A percentile compares a stretch with the other conserved stretches of the same genome.
Evolutionary conservation across 2,113 vertebrate species (phyloP).

Genomic region (Strix uralensis): DNA sequence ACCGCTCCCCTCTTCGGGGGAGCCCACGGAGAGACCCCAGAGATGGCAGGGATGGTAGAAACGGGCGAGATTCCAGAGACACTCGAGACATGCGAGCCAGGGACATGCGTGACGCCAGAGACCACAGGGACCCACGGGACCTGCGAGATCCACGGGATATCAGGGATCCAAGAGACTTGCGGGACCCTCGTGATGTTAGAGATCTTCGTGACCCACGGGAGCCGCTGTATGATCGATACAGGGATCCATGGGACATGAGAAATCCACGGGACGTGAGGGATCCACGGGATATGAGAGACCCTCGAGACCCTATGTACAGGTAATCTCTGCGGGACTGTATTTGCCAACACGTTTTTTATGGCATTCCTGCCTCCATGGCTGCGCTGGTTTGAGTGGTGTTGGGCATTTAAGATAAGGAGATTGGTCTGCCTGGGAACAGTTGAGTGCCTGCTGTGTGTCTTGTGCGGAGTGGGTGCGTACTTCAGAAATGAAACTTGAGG

Average conservation of each 20-base stretch:
- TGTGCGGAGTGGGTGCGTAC: background rate
- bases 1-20: slow-evolving; percentile 79
- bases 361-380: background rate
- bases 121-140: slow-evolving; percentile 76
- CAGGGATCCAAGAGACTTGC: slow-evolving; percentile 70
- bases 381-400: background rate
- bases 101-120: slow-evolving; percentile 80
- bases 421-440: background rate
- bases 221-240: slow-evolving; percentile 58
- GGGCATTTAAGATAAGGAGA: background rate
- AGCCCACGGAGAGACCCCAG: slow-evolving; percentile 79
- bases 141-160: slow-evolving; percentile 77
- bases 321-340: background rate
- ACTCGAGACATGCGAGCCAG: slow-evolving; percentile 77
- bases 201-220: slow-evolving; percentile 73
- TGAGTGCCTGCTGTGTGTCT: background rate
- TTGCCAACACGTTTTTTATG: background rate
- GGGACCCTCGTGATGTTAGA: slow-evolving; percentile 75
- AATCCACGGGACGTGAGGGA: slow-evolving; percentile 70
- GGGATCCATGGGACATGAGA: slow-evolving; percentile 70
- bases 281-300: slow-evolving; percentile 72
- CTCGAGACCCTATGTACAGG: slow-evolving; percentile 74
- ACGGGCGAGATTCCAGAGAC: slow-evolving; percentile 73
- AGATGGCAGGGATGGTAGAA: slow-evolving; percentile 73
- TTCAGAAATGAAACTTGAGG: background rate